A percentile compares a stretch with the other conserved stretches of the same genome.
These are phyloP conservation scores for Pollachius pollachius DNA, from an alignment of 2,113 vertebrate species.

Conservation along the genomic window DNA sequence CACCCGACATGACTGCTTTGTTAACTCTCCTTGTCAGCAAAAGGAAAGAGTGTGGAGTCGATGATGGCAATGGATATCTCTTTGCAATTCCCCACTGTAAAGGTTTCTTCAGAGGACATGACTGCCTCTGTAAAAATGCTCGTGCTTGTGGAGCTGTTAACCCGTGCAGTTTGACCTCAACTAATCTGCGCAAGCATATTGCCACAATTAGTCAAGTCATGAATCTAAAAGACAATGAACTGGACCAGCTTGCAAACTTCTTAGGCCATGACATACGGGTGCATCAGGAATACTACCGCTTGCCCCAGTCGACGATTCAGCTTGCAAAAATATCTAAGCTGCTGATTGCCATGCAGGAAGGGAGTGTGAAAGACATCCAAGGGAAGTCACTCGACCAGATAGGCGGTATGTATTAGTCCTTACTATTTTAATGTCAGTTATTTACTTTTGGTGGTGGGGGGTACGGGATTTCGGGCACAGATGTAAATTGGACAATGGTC, in stretches of 20 bases:
- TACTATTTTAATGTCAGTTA: neutral
- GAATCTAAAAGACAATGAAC: constrained; percentile 28
- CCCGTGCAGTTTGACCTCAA: constrained; percentile 22
- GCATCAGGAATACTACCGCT: constrained; percentile 24
- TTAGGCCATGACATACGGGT: constrained; percentile 26
- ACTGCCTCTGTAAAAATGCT: constrained; percentile 8
- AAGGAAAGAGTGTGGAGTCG: constrained; percentile 12
- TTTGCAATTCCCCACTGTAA: constrained; percentile 10
- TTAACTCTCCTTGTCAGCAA: constrained; percentile 16
- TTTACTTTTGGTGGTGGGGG: neutral
- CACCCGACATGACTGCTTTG: constrained; percentile 13
- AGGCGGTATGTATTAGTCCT: neutral
- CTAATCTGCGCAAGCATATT: constrained; percentile 18
- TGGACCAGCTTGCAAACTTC: constrained; percentile 22
- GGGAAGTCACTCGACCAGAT: constrained; percentile 26
- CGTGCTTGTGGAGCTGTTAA: constrained; percentile 18
- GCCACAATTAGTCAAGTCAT: constrained; percentile 29
- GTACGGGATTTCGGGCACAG: too few species aligned
- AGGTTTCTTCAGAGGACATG: constrained; percentile 13
- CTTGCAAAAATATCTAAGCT: constrained; percentile 28
- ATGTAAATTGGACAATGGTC: too few species aligned
- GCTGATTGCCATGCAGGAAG: constrained; percentile 25
- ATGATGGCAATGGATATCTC: constrained; percentile 14
- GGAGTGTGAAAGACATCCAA: constrained; percentile 10
- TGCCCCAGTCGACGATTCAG: constrained; percentile 24